Base-by-base conservation (phyloP, 2,888 invertebrate genomes). In the Oligia latruncula region DNA sequence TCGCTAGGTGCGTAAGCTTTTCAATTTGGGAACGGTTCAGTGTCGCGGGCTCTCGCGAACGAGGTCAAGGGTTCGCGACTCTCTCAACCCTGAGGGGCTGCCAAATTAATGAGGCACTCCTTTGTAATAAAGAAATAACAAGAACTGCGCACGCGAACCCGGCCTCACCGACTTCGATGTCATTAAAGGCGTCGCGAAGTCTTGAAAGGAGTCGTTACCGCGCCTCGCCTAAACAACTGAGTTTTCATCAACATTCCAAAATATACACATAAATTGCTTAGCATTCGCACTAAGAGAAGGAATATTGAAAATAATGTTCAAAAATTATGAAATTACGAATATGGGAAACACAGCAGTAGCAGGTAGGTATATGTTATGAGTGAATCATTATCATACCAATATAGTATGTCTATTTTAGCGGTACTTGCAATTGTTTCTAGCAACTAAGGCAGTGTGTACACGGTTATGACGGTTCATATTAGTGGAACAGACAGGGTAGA, bases 81-180 rank as follows among this genome's bases (percentile, higher is more conserved):
- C 95, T 94, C 94, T 95, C 95, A 95, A 95, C 95, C 96, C 95
- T 95, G 94, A 97, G 97, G 96, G 96, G 96, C 93, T 96, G 95
- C 96, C 97, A 97, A 97, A 97, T 97, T 97, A 97, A 97, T 97
- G 97, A 97, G 97, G 95, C 95, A 96, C 96, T 97, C 96, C 96
- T 97, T 97, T 97, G 97, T 97, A 96, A 97, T 97, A 97, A 97
- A 97, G 96, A 97, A 96, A 97, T 96, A 97, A 97, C 97, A 97
- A 97, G 97, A 96, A 96, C 94, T 95, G 96, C 95, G 97, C 97
- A 97, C 96, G 96, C 96, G 95, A 96, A 94, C 95, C 94, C 92
- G 92, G 93, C 93, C 93, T 94, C 92, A 92, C 93, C 93, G 94
- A 94, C 94, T 94, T 93, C 93, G 95, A 94, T 95, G 95, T 96